phyloP scores from a whole-genome alignment of 2,888 invertebrate genomes.

The Endomychus coccineus region DNA sequence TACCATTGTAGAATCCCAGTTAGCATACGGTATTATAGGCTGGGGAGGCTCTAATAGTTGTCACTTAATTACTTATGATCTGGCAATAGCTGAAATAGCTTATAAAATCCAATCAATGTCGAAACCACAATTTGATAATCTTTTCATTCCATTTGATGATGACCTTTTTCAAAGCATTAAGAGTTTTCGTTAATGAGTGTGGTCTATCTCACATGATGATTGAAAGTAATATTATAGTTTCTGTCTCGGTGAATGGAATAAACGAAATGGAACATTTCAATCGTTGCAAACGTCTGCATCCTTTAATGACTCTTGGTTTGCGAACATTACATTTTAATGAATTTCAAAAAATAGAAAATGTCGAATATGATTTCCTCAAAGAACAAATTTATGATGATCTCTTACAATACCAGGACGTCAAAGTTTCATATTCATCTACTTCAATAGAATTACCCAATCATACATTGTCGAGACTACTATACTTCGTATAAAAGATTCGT shows the following conservation, averaged over 20 bases:
- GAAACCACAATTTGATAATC: too few species aligned
- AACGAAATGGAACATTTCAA: constrained; percentile 23
- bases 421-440: constrained; percentile 12
- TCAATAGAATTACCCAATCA: constrained; percentile 12
- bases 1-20: too few species aligned
- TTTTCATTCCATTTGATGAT: too few species aligned
- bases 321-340: constrained; percentile 22
- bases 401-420: constrained; percentile 12
- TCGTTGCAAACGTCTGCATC: constrained; percentile 21
- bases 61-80: too few species aligned
- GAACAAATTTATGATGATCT: constrained; percentile 17
- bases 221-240: constrained; percentile 20
- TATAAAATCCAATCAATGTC: too few species aligned
- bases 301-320: constrained; percentile 21
- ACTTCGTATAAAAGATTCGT: constrained; percentile 16
- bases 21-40: too few species aligned
- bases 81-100: too few species aligned
- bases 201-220: too few species aligned
- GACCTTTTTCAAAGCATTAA: too few species aligned
- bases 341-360: constrained; percentile 9
- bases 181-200: too few species aligned
- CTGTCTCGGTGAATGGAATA: constrained; percentile 23
- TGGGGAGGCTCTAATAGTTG: too few species aligned
- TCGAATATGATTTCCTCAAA: constrained; percentile 16
- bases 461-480: constrained; percentile 10